Percentiles rank a stretch among this genome's conserved stretches.
Conservation (phyloP, 2,113 vertebrate species). For the Meles meles region DNA sequence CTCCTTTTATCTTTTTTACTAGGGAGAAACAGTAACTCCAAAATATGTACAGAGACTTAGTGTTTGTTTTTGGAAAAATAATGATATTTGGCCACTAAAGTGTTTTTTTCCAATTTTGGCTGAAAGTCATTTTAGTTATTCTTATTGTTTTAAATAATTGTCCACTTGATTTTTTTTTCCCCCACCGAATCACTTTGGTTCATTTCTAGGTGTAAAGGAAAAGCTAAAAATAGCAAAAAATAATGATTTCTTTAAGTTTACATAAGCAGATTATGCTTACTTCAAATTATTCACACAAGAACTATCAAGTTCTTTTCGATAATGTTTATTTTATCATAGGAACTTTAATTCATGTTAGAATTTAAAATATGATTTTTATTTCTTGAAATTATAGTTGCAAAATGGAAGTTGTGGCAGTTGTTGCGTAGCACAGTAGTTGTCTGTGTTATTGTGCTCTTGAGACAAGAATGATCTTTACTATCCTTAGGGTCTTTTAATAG, state of each 20-base stretch:
- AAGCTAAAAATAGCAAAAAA: constrained; percentile 40
- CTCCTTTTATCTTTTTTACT: neutral
- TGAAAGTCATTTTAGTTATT: neutral
- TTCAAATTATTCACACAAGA: neutral
- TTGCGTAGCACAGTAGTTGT: neutral
- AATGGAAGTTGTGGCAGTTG: neutral
- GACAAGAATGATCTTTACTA: constrained; percentile 9
- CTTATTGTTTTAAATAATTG: constrained; percentile 39
- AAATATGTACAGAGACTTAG: neutral
- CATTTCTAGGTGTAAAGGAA: neutral
- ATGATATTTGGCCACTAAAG: neutral
- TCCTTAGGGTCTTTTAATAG: constrained; percentile 77
- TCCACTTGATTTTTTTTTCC: neutral
- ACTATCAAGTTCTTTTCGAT: neutral
- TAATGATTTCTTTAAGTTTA: constrained; percentile 24
- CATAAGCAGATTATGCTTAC: neutral
- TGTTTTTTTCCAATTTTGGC: constrained; percentile 19
- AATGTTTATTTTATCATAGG: constrained; percentile 21
- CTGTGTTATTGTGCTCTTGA: neutral
- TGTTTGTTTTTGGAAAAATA: constrained; percentile 38
- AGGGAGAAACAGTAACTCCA: neutral
- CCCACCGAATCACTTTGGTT: neutral
- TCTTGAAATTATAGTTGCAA: constrained; percentile 12
- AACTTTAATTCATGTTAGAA: constrained; percentile 32
- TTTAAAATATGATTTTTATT: constrained; percentile 37